These are phyloP conservation scores for Drosophila sucinea DNA, from an alignment of 1,140 invertebrate species.

Conservation along the genomic window DNA sequence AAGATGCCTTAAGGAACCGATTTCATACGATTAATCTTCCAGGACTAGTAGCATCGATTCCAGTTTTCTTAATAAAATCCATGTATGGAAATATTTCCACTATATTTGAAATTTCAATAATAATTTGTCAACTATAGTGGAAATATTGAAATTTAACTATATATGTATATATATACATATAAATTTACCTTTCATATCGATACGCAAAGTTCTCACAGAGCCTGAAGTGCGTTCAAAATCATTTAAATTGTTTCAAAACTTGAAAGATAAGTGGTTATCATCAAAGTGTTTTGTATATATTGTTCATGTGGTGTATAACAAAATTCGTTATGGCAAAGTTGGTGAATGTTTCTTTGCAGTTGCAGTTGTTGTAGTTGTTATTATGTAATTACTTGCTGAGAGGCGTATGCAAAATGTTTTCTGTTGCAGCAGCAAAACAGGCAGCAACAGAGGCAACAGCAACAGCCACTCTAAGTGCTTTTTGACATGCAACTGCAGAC, in stretches of 20 bases:
- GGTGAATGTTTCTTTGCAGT: not conserved
- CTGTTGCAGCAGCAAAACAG: constrained; percentile 44
- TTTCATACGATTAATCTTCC: too few relatives aligned
- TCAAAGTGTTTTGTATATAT: not conserved
- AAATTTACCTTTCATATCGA: too few relatives aligned
- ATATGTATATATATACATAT: too few relatives aligned
- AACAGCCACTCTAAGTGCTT: constrained; percentile 64
- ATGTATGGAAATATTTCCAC: too few relatives aligned
- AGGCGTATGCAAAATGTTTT: constrained; percentile 72
- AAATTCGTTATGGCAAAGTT: not conserved
- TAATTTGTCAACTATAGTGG: too few relatives aligned
- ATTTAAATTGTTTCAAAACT: not conserved
- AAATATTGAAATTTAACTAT: too few relatives aligned
- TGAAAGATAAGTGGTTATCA: not conserved
- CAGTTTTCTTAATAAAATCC: too few relatives aligned
- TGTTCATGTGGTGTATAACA: not conserved
- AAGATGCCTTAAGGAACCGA: too few relatives aligned
- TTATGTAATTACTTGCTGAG: constrained; percentile 75
- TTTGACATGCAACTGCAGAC: constrained; percentile 69
- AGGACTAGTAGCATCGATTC: too few relatives aligned
- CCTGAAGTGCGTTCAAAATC: too few relatives aligned
- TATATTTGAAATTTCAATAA: too few relatives aligned
- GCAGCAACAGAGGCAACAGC: constrained; percentile 13
- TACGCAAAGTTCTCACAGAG: too few relatives aligned
- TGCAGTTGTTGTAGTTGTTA: constrained; percentile 39